Conservation (phyloP, 2,113 vertebrate genomes). For the Puntigrus tetrazona region DNA sequence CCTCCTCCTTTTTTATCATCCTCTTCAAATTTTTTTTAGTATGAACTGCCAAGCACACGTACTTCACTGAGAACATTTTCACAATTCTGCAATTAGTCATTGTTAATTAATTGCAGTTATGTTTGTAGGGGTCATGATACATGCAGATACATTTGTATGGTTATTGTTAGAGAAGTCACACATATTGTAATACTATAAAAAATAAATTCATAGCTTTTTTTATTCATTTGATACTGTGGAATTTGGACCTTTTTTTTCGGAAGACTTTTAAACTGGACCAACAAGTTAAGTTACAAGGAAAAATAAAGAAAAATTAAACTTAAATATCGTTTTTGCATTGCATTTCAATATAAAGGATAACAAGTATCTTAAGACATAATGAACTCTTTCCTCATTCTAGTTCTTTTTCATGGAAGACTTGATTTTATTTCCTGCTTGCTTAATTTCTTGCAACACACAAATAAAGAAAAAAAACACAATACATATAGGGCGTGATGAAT, state of each 20-base stretch:
- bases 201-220: not conserved
- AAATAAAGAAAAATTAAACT: too few species aligned
- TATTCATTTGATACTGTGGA: not conserved
- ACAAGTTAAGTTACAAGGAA: not conserved
- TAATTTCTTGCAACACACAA: not conserved
- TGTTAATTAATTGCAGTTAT: not conserved
- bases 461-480: not conserved
- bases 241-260: not conserved
- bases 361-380: not conserved
- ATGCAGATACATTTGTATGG: not conserved
- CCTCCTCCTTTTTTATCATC: not conserved
- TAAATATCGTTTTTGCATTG: too few species aligned
- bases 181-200: not conserved
- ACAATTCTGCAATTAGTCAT: not conserved
- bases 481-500: not conserved
- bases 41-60: not conserved
- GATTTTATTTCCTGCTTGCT: not conserved
- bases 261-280: not conserved
- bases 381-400: not conserved
- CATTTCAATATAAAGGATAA: not conserved
- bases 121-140: not conserved
- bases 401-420: not conserved
- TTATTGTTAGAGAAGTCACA: not conserved
- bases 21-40: not conserved
- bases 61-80: not conserved